Evolutionary conservation across 92 coral and sea anemone species (phyloP), one percentile per base, ranked within the genome.

Genomic region (Porites evermanni): DNA sequence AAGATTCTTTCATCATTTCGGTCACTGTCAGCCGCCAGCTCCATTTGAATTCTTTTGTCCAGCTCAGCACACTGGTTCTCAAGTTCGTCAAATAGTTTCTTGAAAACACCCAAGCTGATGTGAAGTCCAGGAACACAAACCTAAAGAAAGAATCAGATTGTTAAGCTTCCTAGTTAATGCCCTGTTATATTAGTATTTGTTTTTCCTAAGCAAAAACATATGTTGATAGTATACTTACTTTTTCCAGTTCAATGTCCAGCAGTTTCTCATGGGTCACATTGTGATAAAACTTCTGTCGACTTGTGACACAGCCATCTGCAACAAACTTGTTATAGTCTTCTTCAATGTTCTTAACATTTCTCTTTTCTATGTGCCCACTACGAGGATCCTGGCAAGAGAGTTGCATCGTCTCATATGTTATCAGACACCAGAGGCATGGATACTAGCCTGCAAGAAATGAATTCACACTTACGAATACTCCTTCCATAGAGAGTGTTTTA

Each of bases 101-200:
- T 87, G 16, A 70, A 87, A 24, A 79, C 71, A 24, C 86, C 79
- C 72, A 86, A 70, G 77, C 79, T 79, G 32, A 74, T 79, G 67
- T 87, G 86, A 79, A 87, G 84, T 68, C 86, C 86, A 80, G 87
- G 86, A 78, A 86, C 82, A 73, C 89, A 86, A 70, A 86, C 89
- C 89, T 77, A 72, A 17, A 61, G 66, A 61, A 9, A 17, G 66
- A n/a, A 13, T 61, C 18, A 61, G 6, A 61, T 6, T 61, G 66
- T 16, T 10, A 58, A 58, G 26, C 26, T 24, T 24, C 26, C 26
- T 24, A 24, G 16, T 10, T 11, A 11, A 58, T 58, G 63, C 16
- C 16, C 13, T 58, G 63, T 58, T 58, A 58, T 29, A 29, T 29
- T 29, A 2, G n/a, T 18, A 13, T 65, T 18, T 7, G 8, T 65